Evolutionary conservation across 1,140 invertebrate species (phyloP).

Genomic region (Zelostemma sp.): DNA sequence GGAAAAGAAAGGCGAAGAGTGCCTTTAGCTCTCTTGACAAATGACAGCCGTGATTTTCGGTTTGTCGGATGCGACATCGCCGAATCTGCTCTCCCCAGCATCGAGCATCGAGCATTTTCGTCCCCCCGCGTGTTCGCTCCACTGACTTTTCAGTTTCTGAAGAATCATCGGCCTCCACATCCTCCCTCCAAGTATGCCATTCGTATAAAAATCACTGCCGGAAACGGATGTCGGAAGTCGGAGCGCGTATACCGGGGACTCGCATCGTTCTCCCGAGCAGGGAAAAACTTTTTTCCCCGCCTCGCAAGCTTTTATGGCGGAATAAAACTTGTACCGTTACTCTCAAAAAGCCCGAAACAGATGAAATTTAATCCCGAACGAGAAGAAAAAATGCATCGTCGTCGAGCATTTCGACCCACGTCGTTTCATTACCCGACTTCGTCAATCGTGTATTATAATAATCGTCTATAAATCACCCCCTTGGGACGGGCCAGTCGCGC

Average conservation of each 20-base stretch:
- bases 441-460: not conserved
- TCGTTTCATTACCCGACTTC: too few species aligned
- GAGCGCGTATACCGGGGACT: slow-evolving; percentile 24
- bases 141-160: slow-evolving; percentile 64
- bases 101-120: slow-evolving; percentile 7
- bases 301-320: slow-evolving; percentile 20
- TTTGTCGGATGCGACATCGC: slow-evolving; percentile 55
- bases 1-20: slow-evolving; percentile 36
- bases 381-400: too few species aligned
- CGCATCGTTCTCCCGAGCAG: not conserved
- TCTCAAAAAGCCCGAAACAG: not conserved
- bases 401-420: too few species aligned
- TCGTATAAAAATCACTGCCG: slow-evolving; percentile 58
- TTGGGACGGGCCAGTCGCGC: not conserved
- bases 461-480: not conserved
- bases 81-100: slow-evolving; percentile 25
- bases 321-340: not conserved
- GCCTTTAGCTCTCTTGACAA: slow-evolving; percentile 49
- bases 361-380: too few species aligned
- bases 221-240: slow-evolving; percentile 60
- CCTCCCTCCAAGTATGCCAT: slow-evolving; percentile 16
- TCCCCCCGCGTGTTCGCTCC: slow-evolving; percentile 50
- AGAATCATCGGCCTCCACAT: slow-evolving; percentile 52
- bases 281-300: slow-evolving; percentile 30
- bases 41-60: slow-evolving; percentile 59